Percentiles rank a stretch among this genome's conserved stretches.
Conservation (phyloP, 2,113 vertebrate species). For the Xiphophorus couchianus region DNA sequence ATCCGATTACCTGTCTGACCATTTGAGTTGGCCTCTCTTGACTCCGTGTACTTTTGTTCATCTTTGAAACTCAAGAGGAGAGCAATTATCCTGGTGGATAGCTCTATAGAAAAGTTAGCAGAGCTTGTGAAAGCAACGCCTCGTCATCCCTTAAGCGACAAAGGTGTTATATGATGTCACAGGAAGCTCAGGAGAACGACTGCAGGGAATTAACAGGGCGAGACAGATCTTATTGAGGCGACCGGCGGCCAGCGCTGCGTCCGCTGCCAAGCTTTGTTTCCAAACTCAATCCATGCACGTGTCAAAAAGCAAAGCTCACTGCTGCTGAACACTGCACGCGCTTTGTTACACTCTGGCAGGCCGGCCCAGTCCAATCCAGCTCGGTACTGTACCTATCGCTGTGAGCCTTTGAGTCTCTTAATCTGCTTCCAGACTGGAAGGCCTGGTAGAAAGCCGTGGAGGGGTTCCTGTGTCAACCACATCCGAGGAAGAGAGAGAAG, state of each 20-base stretch:
- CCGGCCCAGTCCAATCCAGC: slow-evolving; percentile 75
- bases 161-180: slow-evolving; percentile 1
- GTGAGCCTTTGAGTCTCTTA: slow-evolving; percentile 90
- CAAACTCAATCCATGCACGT: slow-evolving; percentile 71
- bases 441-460: slow-evolving; percentile 96
- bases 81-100: neutral
- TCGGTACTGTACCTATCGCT: slow-evolving; percentile 91
- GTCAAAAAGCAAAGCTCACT: slow-evolving; percentile 63
- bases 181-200: slow-evolving; percentile 9
- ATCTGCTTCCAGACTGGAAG: slow-evolving; percentile 92
- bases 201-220: slow-evolving; percentile 2
- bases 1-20: slow-evolving; percentile 2
- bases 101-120: neutral
- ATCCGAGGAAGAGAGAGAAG: slow-evolving; percentile 61
- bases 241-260: slow-evolving; percentile 35
- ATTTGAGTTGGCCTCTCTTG: neutral
- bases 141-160: neutral
- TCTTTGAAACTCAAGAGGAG: neutral
- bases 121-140: slow-evolving; percentile 16
- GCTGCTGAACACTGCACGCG: slow-evolving; percentile 67
- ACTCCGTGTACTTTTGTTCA: neutral
- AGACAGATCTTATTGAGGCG: slow-evolving; percentile 20
- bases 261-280: slow-evolving; percentile 64
- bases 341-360: slow-evolving; percentile 57
- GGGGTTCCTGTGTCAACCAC: slow-evolving; percentile 89